These are phyloP conservation scores for Folsomia candida DNA, from an alignment of 2,888 invertebrate genomes.

Conservation along the genomic window DNA sequence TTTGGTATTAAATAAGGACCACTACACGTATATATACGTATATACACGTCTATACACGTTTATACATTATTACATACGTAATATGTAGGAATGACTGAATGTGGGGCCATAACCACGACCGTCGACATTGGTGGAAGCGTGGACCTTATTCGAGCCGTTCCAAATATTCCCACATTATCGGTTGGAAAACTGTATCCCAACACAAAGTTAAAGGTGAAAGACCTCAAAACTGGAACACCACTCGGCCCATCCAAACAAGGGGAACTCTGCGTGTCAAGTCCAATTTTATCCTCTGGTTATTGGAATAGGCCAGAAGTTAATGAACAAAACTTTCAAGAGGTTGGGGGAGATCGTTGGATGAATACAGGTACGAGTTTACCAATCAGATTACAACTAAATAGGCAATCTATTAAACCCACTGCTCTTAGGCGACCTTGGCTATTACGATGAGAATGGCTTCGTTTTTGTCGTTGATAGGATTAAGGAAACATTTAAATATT, in stretches of 20 bases:
- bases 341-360: background rate
- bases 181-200: slow-evolving; percentile 45
- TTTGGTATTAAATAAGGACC: slow-evolving; percentile 16
- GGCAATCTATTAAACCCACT: background rate
- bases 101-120: slow-evolving; percentile 46
- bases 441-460: slow-evolving; percentile 45
- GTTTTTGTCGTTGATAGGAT: slow-evolving; percentile 47
- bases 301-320: slow-evolving; percentile 44
- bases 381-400: too few relatives aligned
- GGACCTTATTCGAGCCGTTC: slow-evolving; percentile 27
- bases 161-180: slow-evolving; percentile 32
- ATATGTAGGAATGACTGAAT: slow-evolving; percentile 46
- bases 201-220: slow-evolving; percentile 39
- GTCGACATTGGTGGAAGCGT: slow-evolving; percentile 41
- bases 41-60: background rate
- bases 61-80: background rate
- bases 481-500: slow-evolving; percentile 50
- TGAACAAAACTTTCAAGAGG: slow-evolving; percentile 24
- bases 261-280: slow-evolving; percentile 41
- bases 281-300: slow-evolving; percentile 44
- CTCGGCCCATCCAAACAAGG: slow-evolving; percentile 43
- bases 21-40: background rate
- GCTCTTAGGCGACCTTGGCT: slow-evolving; percentile 45
- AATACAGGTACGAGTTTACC: slow-evolving; percentile 6
- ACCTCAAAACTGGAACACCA: slow-evolving; percentile 40